These are phyloP conservation scores for Drosophila teissieri DNA, from an alignment of 1,140 invertebrate genomes.

Conservation along the genomic window DNA sequence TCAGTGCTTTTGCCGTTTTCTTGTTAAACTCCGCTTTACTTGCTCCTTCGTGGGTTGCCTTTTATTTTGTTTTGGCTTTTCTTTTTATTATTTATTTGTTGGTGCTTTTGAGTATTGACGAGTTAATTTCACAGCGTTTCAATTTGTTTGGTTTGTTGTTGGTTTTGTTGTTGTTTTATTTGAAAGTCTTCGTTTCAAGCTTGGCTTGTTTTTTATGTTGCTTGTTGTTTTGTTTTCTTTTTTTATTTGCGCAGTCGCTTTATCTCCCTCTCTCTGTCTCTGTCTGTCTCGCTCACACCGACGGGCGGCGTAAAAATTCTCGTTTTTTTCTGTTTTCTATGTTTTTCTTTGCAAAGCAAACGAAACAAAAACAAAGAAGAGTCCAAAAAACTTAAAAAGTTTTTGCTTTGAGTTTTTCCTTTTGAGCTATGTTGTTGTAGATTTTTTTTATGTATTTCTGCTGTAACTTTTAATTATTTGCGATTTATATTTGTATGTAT, in stretches of 20 bases:
- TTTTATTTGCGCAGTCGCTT: constrained; percentile 75
- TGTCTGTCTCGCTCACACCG: constrained; percentile 51
- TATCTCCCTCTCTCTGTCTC: constrained; percentile 47
- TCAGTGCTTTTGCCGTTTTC: constrained; percentile 61
- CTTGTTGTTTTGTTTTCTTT: constrained; percentile 21
- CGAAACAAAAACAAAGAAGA: constrained; percentile 65
- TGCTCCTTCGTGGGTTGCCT: constrained; percentile 50
- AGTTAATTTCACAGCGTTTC: constrained; percentile 82
- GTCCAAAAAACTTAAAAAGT: constrained; percentile 72
- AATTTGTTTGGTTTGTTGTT: constrained; percentile 80
- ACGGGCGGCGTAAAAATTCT: constrained; percentile 41
- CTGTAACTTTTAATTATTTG: constrained; percentile 69
- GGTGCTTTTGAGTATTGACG: constrained; percentile 80
- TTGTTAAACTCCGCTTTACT: constrained; percentile 64
- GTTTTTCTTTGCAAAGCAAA: constrained; percentile 49
- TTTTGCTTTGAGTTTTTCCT: constrained; percentile 57
- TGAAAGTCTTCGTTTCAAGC: constrained; percentile 82
- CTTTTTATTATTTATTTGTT: constrained; percentile 56
- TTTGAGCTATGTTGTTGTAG: constrained; percentile 72
- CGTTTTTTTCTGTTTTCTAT: constrained; percentile 32
- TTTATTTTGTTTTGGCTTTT: constrained; percentile 43
- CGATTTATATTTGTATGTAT: constrained; percentile 63
- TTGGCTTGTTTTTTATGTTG: constrained; percentile 64
- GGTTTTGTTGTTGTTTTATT: constrained; percentile 66
- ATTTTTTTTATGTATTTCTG: constrained; percentile 45